Conservation (phyloP, 2,113 vertebrate genomes). For the Oncorhynchus masou region DNA sequence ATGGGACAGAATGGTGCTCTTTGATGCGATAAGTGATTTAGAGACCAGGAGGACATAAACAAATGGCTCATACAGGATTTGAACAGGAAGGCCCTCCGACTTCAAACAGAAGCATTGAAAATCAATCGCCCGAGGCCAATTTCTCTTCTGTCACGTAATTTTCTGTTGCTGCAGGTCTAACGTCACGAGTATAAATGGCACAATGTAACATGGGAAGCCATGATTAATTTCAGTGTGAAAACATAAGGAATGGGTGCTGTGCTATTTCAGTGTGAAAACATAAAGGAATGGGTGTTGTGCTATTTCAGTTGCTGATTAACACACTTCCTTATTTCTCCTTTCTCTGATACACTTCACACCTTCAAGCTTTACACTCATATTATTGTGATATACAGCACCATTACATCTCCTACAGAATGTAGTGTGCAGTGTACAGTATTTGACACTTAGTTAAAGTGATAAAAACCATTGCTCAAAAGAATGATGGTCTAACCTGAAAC, state of each 20-base stretch:
- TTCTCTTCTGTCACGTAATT: conserved; percentile 48
- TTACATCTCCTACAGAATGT: too few relatives aligned
- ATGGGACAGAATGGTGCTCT: conserved; percentile 58
- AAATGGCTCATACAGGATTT: conserved; percentile 68
- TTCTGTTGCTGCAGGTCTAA: conserved; percentile 47
- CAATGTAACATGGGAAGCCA: conserved; percentile 51
- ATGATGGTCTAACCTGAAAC: neutral
- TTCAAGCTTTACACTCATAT: too few relatives aligned
- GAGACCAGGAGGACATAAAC: conserved; percentile 67
- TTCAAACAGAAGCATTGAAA: conserved; percentile 67
- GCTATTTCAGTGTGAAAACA: neutral
- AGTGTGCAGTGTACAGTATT: too few relatives aligned
- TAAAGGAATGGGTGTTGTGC: too few relatives aligned
- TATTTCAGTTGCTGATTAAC: too few relatives aligned
- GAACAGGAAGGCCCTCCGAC: conserved; percentile 73
- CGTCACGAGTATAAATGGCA: conserved; percentile 34
- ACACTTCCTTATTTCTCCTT: too few relatives aligned
- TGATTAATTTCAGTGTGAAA: conserved; percentile 38
- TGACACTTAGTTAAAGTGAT: too few relatives aligned
- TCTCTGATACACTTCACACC: too few relatives aligned
- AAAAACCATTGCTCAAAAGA: neutral
- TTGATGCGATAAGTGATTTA: conserved; percentile 81
- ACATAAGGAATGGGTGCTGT: neutral
- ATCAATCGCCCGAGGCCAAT: conserved; percentile 69
- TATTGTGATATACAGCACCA: too few relatives aligned